Conservation (phyloP, 2,888 invertebrate species). For the Digitonthophagus gazella region DNA sequence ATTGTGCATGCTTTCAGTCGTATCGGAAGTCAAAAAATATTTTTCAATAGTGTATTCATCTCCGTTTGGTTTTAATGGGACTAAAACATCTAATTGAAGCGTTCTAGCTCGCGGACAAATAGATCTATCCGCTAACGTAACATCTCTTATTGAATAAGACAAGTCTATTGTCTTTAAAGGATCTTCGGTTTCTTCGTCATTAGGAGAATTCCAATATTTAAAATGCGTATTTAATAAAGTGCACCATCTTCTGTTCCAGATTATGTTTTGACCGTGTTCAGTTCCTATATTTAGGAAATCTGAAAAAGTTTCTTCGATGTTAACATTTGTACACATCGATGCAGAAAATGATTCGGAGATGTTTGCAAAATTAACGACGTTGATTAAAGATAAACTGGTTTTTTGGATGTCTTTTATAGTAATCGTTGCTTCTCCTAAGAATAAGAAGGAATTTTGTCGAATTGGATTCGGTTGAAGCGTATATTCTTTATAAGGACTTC, state of each 20-base stretch:
- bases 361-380: slow-evolving; percentile 7
- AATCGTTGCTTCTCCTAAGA: not conserved
- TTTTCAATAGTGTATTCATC: slow-evolving; percentile 32
- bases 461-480: not conserved
- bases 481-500: not conserved
- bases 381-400: not conserved
- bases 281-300: slow-evolving; percentile 55
- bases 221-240: slow-evolving; percentile 49
- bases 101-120: slow-evolving; percentile 54
- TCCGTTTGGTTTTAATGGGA: slow-evolving; percentile 25
- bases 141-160: slow-evolving; percentile 42
- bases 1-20: slow-evolving; percentile 48
- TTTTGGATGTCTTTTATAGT: slow-evolving; percentile 2
- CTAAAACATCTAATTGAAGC: slow-evolving; percentile 45
- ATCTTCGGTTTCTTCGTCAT: slow-evolving; percentile 43
- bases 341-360: slow-evolving; percentile 23
- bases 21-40: slow-evolving; percentile 53
- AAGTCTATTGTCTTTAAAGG: slow-evolving; percentile 50
- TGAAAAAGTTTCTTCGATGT: slow-evolving; percentile 40
- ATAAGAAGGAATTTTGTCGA: not conserved
- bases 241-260: slow-evolving; percentile 58
- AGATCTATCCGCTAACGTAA: slow-evolving; percentile 49
- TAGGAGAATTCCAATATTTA: slow-evolving; percentile 54
- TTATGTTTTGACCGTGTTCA: slow-evolving; percentile 42
- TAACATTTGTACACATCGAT: slow-evolving; percentile 38